Conservation (phyloP, 2,888 invertebrate species). For the Malthinus seriepunctatus region DNA sequence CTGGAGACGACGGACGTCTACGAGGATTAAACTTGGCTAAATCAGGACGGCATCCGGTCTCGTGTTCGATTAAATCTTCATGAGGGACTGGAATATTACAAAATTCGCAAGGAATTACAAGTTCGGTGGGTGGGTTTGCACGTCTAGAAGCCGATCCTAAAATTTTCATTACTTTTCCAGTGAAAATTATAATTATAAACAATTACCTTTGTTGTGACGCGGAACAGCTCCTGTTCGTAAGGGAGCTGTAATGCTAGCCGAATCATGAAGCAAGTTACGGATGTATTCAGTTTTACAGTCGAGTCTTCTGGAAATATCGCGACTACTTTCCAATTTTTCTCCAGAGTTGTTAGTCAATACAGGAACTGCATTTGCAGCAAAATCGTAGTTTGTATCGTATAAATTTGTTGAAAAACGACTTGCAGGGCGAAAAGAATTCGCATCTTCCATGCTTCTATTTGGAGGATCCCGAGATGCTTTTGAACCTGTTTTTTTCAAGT, state of each 20-base stretch:
- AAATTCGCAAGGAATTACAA: slow-evolving; percentile 60
- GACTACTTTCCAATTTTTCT: slow-evolving; percentile 51
- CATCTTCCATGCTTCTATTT: neutral
- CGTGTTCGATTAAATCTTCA: slow-evolving; percentile 58
- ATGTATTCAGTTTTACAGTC: slow-evolving; percentile 55
- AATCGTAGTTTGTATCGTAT: neutral
- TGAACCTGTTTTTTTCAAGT: neutral
- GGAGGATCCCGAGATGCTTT: neutral
- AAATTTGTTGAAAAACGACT: neutral
- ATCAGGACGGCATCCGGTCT: slow-evolving; percentile 56
- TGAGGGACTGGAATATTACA: slow-evolving; percentile 59
- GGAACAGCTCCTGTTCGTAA: slow-evolving; percentile 48
- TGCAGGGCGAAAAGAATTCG: neutral
- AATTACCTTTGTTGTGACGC: slow-evolving; percentile 48
- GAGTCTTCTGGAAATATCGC: slow-evolving; percentile 50
- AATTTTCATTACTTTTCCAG: neutral
- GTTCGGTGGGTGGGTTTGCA: slow-evolving; percentile 58
- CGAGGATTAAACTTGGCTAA: slow-evolving; percentile 48
- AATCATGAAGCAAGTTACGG: slow-evolving; percentile 52
- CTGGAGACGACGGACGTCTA: slow-evolving; percentile 36
- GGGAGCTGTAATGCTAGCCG: slow-evolving; percentile 52
- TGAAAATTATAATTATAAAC: too few relatives aligned
- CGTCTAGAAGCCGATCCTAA: slow-evolving; percentile 47
- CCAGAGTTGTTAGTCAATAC: slow-evolving; percentile 33
- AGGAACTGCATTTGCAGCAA: neutral